Percentiles rank a stretch among this genome's conserved stretches.
Conservation (phyloP, 2,113 vertebrate genomes). For the Caloenas nicobarica region DNA sequence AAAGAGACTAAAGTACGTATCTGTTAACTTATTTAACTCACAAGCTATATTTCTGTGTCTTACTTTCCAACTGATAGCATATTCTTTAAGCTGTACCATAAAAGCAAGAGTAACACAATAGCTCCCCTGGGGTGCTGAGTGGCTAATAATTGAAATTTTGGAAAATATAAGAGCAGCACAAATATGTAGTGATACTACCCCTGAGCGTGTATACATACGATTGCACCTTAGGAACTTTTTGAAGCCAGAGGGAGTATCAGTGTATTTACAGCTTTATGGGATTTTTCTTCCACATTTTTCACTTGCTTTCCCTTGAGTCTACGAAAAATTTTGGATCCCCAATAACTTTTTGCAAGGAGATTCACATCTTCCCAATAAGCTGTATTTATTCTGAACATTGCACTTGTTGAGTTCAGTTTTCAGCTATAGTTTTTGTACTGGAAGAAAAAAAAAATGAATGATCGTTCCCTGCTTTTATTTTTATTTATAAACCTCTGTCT, state of each 20-base stretch:
- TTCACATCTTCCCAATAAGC: not conserved
- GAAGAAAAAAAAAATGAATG: not conserved
- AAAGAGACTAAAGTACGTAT: not conserved
- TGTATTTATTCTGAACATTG: not conserved
- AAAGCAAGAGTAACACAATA: not conserved
- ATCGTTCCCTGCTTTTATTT: not conserved
- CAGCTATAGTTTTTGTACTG: not conserved
- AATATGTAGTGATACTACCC: not conserved
- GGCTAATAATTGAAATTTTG: not conserved
- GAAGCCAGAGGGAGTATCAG: not conserved
- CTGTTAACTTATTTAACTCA: not conserved
- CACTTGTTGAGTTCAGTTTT: not conserved
- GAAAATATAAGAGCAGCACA: not conserved
- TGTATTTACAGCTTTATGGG: not conserved
- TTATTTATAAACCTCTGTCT: not conserved
- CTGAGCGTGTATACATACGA: not conserved
- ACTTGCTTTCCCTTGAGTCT: accelerated
- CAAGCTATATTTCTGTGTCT: not conserved
- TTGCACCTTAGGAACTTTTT: not conserved
- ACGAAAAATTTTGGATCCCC: not conserved
- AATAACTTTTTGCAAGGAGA: not conserved
- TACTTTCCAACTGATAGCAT: not conserved
- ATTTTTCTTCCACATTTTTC: not conserved
- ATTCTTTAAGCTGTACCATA: not conserved
- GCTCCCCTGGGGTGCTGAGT: not conserved